Evolutionary conservation across 2,888 invertebrate species (phyloP).

Genomic region (Azorinus chamasolen): DNA sequence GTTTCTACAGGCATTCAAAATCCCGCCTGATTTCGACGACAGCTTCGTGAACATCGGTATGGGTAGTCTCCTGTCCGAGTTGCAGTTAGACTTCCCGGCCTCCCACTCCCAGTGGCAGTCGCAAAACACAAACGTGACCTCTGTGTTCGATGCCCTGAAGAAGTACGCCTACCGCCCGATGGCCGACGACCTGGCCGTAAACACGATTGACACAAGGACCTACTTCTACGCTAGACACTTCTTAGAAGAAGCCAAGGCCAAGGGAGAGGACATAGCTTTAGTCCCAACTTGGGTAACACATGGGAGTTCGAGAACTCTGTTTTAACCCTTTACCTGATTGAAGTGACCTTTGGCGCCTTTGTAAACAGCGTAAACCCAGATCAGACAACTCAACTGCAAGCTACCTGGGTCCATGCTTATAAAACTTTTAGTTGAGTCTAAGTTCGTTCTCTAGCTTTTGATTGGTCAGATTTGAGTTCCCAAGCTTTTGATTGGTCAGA

Average conservation of each 20-base stretch:
- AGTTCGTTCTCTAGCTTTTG: too few relatives aligned
- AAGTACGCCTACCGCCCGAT: conserved; percentile 77
- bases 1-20: conserved; percentile 66
- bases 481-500: too few relatives aligned
- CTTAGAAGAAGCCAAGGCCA: conserved; percentile 64
- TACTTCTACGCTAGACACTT: conserved; percentile 76
- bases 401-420: too few relatives aligned
- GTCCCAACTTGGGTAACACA: conserved; percentile 75
- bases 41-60: conserved; percentile 79
- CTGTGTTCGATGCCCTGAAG: conserved; percentile 71
- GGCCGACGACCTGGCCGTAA: conserved; percentile 62
- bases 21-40: conserved; percentile 82
- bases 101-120: conserved; percentile 67
- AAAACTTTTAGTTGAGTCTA: too few relatives aligned
- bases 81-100: conserved; percentile 59
- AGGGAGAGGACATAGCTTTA: conserved; percentile 68
- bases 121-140: conserved; percentile 72
- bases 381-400: too few relatives aligned
- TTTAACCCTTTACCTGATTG: too few relatives aligned
- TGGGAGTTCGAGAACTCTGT: background rate
- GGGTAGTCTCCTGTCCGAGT: conserved; percentile 70
- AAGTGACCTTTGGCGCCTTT: too few relatives aligned
- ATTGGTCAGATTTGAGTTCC: too few relatives aligned
- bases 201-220: conserved; percentile 76
- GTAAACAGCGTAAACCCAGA: too few relatives aligned